Conservation (phyloP, 2,888 invertebrate species). For the Aspidapion aeneum region DNA sequence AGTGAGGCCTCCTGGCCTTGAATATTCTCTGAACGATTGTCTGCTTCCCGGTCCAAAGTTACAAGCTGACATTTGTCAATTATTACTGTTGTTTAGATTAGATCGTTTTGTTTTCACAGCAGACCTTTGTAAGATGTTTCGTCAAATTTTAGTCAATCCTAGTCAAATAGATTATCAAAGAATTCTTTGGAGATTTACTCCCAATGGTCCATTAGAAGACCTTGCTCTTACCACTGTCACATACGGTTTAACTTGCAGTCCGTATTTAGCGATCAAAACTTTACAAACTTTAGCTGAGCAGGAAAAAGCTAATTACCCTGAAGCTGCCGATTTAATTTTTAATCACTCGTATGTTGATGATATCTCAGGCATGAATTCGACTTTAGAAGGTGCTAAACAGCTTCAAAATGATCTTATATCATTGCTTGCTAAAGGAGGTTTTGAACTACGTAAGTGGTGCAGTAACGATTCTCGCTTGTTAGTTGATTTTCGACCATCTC, state of each 20-base stretch:
- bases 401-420: neutral
- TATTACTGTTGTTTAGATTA: constrained; percentile 5
- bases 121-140: constrained; percentile 9
- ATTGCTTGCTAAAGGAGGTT: constrained; percentile 7
- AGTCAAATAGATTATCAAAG: constrained; percentile 2
- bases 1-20: neutral
- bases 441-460: constrained; percentile 7
- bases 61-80: neutral
- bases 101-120: constrained; percentile 8
- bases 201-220: neutral
- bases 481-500: neutral
- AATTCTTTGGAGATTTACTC: constrained; percentile 8
- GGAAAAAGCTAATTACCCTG: neutral
- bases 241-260: neutral
- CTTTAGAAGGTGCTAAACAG: neutral
- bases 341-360: constrained; percentile 10
- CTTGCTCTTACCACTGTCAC: constrained; percentile 4
- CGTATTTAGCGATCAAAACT: constrained; percentile 4
- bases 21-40: constrained; percentile 7
- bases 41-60: constrained; percentile 3
- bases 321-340: neutral
- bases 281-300: constrained; percentile 4
- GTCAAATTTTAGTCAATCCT: constrained; percentile 6
- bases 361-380: neutral
- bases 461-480: neutral